A percentile compares a stretch with the other conserved stretches of the same genome.
Evolutionary conservation across 2,797 vertebrate genomes (phyloP).

Genomic region (Neoniphon sammara): DNA sequence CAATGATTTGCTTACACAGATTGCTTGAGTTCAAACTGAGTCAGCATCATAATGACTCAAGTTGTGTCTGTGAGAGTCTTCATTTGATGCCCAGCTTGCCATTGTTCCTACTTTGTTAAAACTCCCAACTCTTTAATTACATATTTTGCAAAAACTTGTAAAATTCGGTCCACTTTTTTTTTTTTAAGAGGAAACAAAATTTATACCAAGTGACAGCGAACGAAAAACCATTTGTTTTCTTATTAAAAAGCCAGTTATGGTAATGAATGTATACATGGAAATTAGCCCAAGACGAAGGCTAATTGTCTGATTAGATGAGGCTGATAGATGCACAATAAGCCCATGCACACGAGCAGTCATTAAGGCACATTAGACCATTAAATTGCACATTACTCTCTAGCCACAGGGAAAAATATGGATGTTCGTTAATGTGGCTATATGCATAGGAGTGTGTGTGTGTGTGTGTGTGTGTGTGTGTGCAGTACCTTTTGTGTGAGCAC

Average conservation of each 20-base stretch:
- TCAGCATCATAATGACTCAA: no score
- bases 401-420: slow-evolving; percentile 65
- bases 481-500: slow-evolving; percentile 59
- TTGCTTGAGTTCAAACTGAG: no score
- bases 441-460: slow-evolving; percentile 27
- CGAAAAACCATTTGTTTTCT: slow-evolving; percentile 60
- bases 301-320: slow-evolving; percentile 78
- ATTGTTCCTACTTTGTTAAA: no score
- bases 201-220: slow-evolving; percentile 12
- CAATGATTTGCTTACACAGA: no score
- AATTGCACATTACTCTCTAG: slow-evolving; percentile 75
- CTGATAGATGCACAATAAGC: slow-evolving; percentile 74
- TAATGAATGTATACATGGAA: slow-evolving; percentile 72
- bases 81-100: no score
- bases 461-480: background rate
- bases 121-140: no score
- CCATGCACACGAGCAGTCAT: slow-evolving; percentile 71
- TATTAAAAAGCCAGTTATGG: slow-evolving; percentile 59
- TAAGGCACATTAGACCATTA: slow-evolving; percentile 76
- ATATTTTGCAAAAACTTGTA: no score
- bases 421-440: slow-evolving; percentile 60
- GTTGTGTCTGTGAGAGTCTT: no score
- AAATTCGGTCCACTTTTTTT: no score
- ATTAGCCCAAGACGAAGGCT: slow-evolving; percentile 72
- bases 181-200: no score